Base-by-base conservation (phyloP, 2,888 invertebrate genomes). In the Cotesia congregata region DNA sequence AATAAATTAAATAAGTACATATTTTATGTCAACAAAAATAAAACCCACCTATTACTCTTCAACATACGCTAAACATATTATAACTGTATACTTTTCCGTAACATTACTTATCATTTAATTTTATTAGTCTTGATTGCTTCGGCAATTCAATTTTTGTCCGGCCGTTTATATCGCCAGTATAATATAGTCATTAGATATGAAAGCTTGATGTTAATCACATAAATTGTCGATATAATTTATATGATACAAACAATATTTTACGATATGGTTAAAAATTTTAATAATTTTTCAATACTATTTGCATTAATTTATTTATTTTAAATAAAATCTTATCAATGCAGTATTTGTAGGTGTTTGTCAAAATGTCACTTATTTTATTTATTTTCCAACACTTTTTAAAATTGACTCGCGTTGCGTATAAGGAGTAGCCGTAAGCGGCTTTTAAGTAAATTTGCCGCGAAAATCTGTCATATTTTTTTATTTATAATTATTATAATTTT, bases 381-480 rank as follows among this genome's bases (percentile, higher is more conserved):
- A 30, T 3, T 17, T 50, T 69, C 74, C 30, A 70, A 64, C 62
- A 75, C 30, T 60, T 60, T 64, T 64, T 85, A 83, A 86, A 89
- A 89, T 89, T 89, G 89, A 89, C 89, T 89, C 89, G 86, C 88
- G 86, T 87, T 86, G 86, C 84, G 85, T 86, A 86, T 85, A 86
- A 89, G 89, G 89, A 89, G 88, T 88, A 89, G 88, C 85, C 80
- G 83, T 80, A 77, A 75, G 65, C 59, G 39, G 72, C 76, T 68
- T 60, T 67, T 77, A 78, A 77, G 30, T 61, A 83, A 86, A 87
- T 86, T 83, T 83, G 85, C 85, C 79, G 80, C 82, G 79, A 82
- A 82, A 88, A 82, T 60, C 86, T 86, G 82, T 15, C 39, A 61
- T 15, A 20, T 15, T 15, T 9, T 12, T 68, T 40, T 67, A 12